Evolutionary conservation across 2,888 invertebrate species (phyloP), one percentile per base, ranked within the genome.

Genomic region (Diloba caeruleocephala): DNA sequence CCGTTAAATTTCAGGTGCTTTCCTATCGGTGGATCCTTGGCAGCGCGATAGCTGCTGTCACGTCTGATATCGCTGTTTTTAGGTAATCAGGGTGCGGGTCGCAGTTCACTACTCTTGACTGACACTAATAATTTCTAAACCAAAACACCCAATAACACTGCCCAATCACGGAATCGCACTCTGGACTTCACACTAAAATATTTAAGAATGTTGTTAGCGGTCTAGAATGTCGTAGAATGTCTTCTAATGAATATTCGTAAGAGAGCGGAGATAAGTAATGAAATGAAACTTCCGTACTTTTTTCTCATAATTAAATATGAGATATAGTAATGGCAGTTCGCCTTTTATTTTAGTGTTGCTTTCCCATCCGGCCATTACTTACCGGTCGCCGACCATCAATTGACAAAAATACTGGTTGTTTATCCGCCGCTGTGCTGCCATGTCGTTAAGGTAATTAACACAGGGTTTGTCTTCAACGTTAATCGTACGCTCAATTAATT

Each of bases 331-430:
- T 29, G 21, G n/a, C 25, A 25, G 28, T n/a, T 13, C 10, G 13
- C 42, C 37, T 32, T 48, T 50, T 41, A 53, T 58, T 72, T 23
- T 38, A 13, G 42, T 26, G 44, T 37, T 41, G 54, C 51, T 63
- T 52, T 68, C 50, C 39, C 58, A 58, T 72, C 73, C 70, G 70
- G 59, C 13, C 31, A 46, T 52, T 58, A 68, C 37, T 52, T 58
- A 68, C 37, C 19, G 34, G 33, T 25, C 42, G 23, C 3, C 12
- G 19, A 21, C 19, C 21, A 15, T 25, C 14, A 32, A 10, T 37
- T 62, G 48, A 48, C 44, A 43, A 61, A 71, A 56, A 67, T 67
- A 38, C 37, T 39, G 34, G 44, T 45, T 17, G 26, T 33, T 13
- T 36, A 36, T 53, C 56, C 56, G 62, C 28, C 41, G 32, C 31